Evolutionary conservation across 1,140 invertebrate genomes (phyloP), one percentile per base, ranked within the genome.

Genomic region (Bombus sylvicola): DNA sequence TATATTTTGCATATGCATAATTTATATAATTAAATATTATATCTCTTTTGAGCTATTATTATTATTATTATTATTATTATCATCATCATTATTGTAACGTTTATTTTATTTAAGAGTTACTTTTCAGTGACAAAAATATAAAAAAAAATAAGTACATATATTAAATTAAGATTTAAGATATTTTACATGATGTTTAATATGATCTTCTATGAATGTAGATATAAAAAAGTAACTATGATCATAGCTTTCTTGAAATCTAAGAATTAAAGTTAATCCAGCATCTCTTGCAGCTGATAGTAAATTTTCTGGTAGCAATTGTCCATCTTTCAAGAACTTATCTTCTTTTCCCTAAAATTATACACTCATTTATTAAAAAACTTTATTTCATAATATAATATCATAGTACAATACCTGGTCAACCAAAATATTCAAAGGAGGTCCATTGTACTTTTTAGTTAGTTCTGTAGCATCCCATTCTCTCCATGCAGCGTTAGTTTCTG

Each of bases 191-290:
- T 98, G 98, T 89, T 97, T 96, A 88, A 99, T 97, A 95, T 99
- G 99, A 92, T 99, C 98, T 72, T 97, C 98, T 69, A 99, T 97
- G 94, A 98, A 99, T 1, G 98, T 97, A 6, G 98, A 96, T 89
- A 99, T 98, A 92, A 99, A 99, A 93, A 97, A 99, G 92, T 99
- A 99, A 76, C 98, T 98, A 94, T 99, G 99, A 95, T 99, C 99
- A 94, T 99, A 99, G 28, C 97, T 98, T 82, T 98, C 97, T 31
- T 98, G 97, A 93, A 97, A 96, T 89, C 98, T 97, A 28, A 98
- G 96, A 77, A 97, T 96, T 0, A 98, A 95, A 47, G 97, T 96
- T 3, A 98, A 95, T 80, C 97, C 96, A 64, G 96, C 96, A 86
- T 97, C 96, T 84, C 97, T 96, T 91, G 97, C 97, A 18, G 97